phyloP scores from a whole-genome alignment of 2,113 vertebrate genomes.

The Brachionichthys hirsutus region DNA sequence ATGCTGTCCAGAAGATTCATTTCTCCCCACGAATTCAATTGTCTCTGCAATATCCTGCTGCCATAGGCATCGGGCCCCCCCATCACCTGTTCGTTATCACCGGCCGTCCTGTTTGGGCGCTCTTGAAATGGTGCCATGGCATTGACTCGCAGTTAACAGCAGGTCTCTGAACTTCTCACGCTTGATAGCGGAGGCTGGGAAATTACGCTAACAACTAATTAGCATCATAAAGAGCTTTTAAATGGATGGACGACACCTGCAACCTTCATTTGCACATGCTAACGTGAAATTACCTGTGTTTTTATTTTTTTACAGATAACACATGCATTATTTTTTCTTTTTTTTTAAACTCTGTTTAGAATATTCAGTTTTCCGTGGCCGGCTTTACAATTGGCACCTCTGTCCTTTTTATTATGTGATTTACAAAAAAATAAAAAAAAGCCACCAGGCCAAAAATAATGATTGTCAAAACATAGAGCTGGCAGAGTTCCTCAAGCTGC shows the following conservation, averaged over 20 bases:
- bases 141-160: constrained; percentile 74
- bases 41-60: constrained; percentile 78
- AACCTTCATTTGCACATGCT: constrained; percentile 81
- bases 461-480: constrained; percentile 61
- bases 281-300: constrained; percentile 76
- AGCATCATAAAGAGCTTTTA: constrained; percentile 82
- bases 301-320: constrained; percentile 77
- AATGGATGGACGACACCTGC: constrained; percentile 74
- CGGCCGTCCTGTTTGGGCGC: constrained; percentile 72
- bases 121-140: constrained; percentile 75
- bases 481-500: constrained; percentile 59
- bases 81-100: constrained; percentile 81
- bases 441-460: constrained; percentile 60
- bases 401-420: constrained; percentile 41
- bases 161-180: constrained; percentile 79
- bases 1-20: constrained; percentile 80
- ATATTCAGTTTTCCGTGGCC: constrained; percentile 51
- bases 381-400: constrained; percentile 46
- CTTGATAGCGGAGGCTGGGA: constrained; percentile 72
- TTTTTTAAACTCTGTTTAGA: constrained; percentile 51
- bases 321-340: too few relatives aligned
- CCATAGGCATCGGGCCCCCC: constrained; percentile 74
- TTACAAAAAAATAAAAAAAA: constrained; percentile 54
- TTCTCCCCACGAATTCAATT: constrained; percentile 76
- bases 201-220: constrained; percentile 81